These are phyloP conservation scores for Zoanthus sansibaricus DNA, from an alignment of 92 coral and sea anemone genomes.

Conservation along the genomic window DNA sequence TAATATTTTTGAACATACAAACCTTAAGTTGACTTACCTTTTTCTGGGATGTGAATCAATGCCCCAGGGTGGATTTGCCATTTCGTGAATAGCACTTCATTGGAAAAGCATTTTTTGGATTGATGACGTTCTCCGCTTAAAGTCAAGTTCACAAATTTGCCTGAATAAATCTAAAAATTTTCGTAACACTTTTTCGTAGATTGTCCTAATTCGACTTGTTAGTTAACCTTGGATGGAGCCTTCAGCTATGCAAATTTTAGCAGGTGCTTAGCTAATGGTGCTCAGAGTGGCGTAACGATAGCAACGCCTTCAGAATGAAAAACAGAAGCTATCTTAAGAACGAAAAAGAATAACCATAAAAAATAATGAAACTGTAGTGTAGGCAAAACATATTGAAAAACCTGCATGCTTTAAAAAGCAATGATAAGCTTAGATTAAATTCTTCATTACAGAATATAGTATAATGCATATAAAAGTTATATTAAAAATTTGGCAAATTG, in stretches of 20 bases:
- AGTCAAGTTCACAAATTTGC: not conserved
- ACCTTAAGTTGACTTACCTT: constrained; percentile 4
- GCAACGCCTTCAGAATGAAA: constrained; percentile 15
- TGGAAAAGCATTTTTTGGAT: not conserved
- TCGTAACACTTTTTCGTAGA: not conserved
- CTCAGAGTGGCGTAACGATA: constrained; percentile 19
- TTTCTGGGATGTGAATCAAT: constrained; percentile 39
- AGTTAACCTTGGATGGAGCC: not conserved
- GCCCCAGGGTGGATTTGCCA: constrained; percentile 52
- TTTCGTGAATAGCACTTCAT: constrained; percentile 5
- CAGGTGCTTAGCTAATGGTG: constrained; percentile 33
- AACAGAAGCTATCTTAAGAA: not conserved
- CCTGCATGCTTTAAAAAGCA: not conserved
- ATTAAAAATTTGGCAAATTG: not conserved
- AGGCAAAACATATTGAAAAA: not conserved
- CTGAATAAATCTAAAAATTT: not conserved
- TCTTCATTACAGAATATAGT: not conserved
- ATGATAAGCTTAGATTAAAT: not conserved
- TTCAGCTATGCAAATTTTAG: constrained; percentile 46
- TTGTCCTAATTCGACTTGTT: constrained; percentile 7
- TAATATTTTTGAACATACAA: constrained; percentile 5
- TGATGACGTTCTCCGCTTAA: not conserved
- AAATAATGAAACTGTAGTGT: not conserved
- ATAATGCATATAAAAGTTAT: not conserved
- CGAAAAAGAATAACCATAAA: constrained; percentile 21